A percentile compares a stretch with the other conserved stretches of the same genome.
Conservation (phyloP, 2,888 invertebrate genomes). For the Leptodirus hochenwartii region DNA sequence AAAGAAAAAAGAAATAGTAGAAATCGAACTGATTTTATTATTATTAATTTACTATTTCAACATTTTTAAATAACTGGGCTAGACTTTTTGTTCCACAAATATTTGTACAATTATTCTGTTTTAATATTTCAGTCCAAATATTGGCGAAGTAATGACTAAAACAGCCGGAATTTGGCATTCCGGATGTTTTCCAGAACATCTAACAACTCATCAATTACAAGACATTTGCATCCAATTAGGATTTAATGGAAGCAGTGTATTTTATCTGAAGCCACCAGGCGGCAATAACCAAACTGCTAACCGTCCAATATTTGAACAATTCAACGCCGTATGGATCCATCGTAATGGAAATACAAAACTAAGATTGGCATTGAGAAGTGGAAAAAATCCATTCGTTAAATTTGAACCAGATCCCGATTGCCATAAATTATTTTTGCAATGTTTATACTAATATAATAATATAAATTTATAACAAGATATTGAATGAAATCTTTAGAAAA, state of each 20-base stretch:
- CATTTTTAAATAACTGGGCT: background rate
- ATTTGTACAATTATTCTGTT: no score
- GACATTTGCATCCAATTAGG: conserved; percentile 43
- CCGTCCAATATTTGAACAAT: conserved; percentile 17
- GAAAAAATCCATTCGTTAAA: conserved; percentile 20
- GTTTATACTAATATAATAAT: no score
- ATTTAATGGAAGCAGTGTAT: conserved; percentile 36
- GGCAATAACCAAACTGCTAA: conserved; percentile 9
- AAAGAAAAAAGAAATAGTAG: no score
- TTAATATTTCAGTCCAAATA: conserved; percentile 29
- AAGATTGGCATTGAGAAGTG: conserved; percentile 19
- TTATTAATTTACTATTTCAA: no score
- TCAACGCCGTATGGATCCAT: conserved; percentile 20
- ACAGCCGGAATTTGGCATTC: conserved; percentile 54
- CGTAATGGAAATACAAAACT: conserved; percentile 11
- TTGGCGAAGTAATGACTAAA: conserved; percentile 45
- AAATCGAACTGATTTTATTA: no score
- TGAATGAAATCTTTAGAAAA: no score
- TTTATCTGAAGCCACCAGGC: conserved; percentile 12
- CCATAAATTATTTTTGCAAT: conserved; percentile 21
- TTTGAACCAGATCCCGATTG: conserved; percentile 19
- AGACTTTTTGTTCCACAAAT: conserved; percentile 2
- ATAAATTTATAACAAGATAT: no score
- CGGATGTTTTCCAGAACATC: conserved; percentile 40
- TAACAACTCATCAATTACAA: conserved; percentile 35